phyloP scores from a whole-genome alignment of 2,113 vertebrate species.

The Phyllostomus discolor region DNA sequence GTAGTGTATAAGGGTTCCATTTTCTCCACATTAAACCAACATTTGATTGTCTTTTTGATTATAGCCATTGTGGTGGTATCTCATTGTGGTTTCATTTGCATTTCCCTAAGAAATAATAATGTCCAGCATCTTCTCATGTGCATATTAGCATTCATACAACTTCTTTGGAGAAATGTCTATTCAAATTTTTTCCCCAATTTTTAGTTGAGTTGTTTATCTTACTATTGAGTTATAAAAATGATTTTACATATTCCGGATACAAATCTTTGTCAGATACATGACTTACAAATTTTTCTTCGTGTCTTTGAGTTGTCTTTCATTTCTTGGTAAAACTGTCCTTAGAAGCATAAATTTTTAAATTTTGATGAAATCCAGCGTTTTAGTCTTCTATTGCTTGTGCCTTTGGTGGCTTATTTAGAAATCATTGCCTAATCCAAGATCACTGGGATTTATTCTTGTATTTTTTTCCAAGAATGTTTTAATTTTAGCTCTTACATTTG shows the following conservation, averaged over 20 bases:
- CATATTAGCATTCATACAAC: not conserved
- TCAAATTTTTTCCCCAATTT: not conserved
- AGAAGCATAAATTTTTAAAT: not conserved
- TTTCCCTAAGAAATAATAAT: not conserved
- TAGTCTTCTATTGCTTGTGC: not conserved
- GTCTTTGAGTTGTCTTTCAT: not conserved
- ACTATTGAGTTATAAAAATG: not conserved
- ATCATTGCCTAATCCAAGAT: not conserved
- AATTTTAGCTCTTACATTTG: constrained; percentile 19
- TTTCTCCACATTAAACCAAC: not conserved
- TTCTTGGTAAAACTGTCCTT: not conserved
- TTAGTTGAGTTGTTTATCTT: not conserved
- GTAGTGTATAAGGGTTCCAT: not conserved
- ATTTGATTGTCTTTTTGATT: not conserved
- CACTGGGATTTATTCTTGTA: not conserved
- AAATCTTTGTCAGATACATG: not conserved
- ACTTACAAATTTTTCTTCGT: not conserved
- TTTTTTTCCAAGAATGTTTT: constrained; percentile 18
- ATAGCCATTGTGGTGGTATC: not conserved
- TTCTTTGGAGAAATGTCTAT: not conserved
- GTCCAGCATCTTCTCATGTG: not conserved
- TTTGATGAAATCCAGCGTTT: not conserved
- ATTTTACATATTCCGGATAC: not conserved
- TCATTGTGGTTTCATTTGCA: not conserved
- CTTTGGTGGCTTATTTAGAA: not conserved